Evolutionary conservation across 1,140 invertebrate genomes (phyloP).

Genomic region (Brachionus sp.): DNA sequence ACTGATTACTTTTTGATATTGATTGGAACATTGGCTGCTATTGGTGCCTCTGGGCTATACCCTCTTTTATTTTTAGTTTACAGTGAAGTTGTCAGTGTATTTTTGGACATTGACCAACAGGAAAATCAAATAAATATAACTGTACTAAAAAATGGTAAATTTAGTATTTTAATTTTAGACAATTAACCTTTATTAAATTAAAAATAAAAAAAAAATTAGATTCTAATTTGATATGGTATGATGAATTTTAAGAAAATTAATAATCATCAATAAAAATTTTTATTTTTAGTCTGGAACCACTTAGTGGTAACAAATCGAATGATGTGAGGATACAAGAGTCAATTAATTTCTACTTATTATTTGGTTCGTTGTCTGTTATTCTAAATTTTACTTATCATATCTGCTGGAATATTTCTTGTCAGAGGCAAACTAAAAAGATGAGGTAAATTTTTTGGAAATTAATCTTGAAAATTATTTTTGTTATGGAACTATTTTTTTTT

Average conservation of each 20-base stretch:
- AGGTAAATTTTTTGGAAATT: not conserved
- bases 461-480: not conserved
- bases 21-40: not conserved
- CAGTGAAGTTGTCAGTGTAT: too few relatives aligned
- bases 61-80: conserved; percentile 5
- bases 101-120: not conserved
- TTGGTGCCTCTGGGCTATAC: not conserved
- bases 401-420: not conserved
- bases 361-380: not conserved
- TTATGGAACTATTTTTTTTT: not conserved
- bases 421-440: conserved; percentile 19
- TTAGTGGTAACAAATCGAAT: not conserved
- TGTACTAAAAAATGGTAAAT: not conserved
- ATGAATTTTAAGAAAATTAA: not conserved
- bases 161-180: not conserved
- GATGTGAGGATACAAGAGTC: not conserved
- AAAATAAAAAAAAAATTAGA: not conserved
- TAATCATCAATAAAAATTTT: not conserved
- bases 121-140: not conserved
- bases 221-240: not conserved
- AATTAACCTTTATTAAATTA: too few relatives aligned
- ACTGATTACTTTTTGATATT: not conserved
- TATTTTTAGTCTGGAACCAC: not conserved
- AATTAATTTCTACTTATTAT: not conserved
- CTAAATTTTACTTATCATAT: not conserved